These are phyloP conservation scores for Pterobdella sp. DNA, from an alignment of 2,888 invertebrate species.

Conservation along the genomic window DNA sequence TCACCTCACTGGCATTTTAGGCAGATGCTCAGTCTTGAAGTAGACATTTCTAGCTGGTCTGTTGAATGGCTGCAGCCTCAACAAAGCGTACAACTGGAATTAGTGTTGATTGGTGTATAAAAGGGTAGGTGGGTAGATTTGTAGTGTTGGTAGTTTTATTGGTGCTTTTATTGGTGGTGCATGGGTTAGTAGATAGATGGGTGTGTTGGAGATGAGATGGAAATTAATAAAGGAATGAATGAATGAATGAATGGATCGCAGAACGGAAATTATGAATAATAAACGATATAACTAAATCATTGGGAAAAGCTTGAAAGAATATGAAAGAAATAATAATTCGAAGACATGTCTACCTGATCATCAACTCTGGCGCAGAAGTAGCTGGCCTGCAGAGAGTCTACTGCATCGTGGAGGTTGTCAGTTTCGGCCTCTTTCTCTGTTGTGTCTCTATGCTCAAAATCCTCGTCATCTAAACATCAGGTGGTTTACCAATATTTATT, in stretches of 20 bases:
- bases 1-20: constrained; percentile 36
- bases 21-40: constrained; percentile 29
- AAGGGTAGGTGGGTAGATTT: constrained; percentile 25
- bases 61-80: constrained; percentile 40
- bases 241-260: constrained; percentile 18
- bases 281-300: constrained; percentile 6
- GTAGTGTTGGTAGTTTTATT: too few relatives aligned
- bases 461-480: not conserved
- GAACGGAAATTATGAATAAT: constrained; percentile 19
- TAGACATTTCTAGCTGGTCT: constrained; percentile 28
- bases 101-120: constrained; percentile 17
- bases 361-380: constrained; percentile 6
- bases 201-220: constrained; percentile 3
- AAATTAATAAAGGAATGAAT: constrained; percentile 3
- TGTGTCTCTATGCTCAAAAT: not conserved
- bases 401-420: not conserved
- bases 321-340: not conserved
- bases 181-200: constrained; percentile 20
- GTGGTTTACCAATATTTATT: not conserved
- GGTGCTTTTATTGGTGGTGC: not conserved
- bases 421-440: not conserved
- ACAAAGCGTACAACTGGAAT: constrained; percentile 41
- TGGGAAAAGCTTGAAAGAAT: not conserved
- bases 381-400: not conserved
- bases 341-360: constrained; percentile 10